Percentiles rank a stretch among this genome's conserved stretches.
phyloP scores from a whole-genome alignment of 2,797 vertebrate genomes.

The Semaprochilodus insignis region DNA sequence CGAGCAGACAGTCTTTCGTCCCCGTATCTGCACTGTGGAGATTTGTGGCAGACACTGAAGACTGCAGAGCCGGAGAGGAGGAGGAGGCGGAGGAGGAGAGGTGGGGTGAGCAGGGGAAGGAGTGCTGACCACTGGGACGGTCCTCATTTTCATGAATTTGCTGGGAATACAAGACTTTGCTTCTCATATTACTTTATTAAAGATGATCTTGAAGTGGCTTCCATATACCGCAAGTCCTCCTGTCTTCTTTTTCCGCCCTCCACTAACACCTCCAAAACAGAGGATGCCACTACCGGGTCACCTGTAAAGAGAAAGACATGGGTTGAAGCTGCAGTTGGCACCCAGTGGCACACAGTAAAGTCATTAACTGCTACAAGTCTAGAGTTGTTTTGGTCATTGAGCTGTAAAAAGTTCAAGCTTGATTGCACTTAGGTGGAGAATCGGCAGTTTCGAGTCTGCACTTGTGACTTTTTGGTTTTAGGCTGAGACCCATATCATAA shows the following conservation, averaged over 20 bases:
- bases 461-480: no score
- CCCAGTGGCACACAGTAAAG: not conserved
- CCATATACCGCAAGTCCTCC: constrained; percentile 43
- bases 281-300: constrained; percentile 79
- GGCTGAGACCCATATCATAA: no score
- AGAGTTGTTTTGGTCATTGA: no score
- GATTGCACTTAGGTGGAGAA: no score
- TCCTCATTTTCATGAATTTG: constrained; percentile 47
- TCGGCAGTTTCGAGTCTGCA: no score
- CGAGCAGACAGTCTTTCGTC: constrained; percentile 32
- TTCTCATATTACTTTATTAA: constrained; percentile 31
- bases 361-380: not conserved
- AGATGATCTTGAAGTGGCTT: constrained; percentile 53
- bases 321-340: not conserved
- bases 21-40: constrained; percentile 7
- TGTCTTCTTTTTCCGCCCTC: constrained; percentile 19
- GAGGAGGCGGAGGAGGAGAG: constrained; percentile 10
- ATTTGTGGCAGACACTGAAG: constrained; percentile 26
- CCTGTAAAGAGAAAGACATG: constrained; percentile 65
- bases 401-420: no score
- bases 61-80: not conserved
- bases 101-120: constrained; percentile 1
- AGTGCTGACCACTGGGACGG: constrained; percentile 37
- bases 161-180: constrained; percentile 39
- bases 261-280: constrained; percentile 41